A percentile compares a stretch with the other conserved stretches of the same genome.
Conservation (phyloP, 1,140 invertebrate genomes). For the Heliconius congener region DNA sequence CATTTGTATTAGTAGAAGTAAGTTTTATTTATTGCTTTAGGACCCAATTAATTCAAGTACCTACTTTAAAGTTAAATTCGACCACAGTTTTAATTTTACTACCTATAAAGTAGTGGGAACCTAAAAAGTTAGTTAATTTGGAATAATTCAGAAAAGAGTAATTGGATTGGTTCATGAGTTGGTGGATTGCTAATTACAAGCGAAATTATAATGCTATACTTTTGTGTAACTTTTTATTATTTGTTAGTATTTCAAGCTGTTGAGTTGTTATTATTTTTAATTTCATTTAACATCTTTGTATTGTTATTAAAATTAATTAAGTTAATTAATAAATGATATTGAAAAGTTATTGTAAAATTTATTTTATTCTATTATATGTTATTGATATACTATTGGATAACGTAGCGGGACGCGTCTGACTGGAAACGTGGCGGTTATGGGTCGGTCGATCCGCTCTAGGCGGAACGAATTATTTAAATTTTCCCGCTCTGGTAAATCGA, state of each 20-base stretch:
- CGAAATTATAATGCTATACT: background rate
- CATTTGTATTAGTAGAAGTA: background rate
- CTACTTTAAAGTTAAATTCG: conserved; percentile 30
- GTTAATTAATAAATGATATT: background rate
- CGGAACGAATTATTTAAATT: too few relatives aligned
- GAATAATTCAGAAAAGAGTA: conserved; percentile 31
- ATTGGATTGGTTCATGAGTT: conserved; percentile 34
- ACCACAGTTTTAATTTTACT: conserved; percentile 36
- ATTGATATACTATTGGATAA: too few relatives aligned
- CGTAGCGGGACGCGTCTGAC: too few relatives aligned
- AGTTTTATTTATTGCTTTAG: conserved; percentile 34
- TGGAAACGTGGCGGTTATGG: too few relatives aligned
- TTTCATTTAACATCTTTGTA: too few relatives aligned
- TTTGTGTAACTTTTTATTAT: too few relatives aligned
- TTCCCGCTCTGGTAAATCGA: too few relatives aligned
- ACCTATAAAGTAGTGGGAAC: background rate
- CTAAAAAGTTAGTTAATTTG: conserved; percentile 29
- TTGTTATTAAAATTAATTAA: background rate
- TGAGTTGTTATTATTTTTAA: too few relatives aligned
- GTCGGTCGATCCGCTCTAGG: too few relatives aligned
- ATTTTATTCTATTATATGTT: too few relatives aligned
- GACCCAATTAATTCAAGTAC: conserved; percentile 37
- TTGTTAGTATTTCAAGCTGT: too few relatives aligned
- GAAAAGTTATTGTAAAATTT: background rate
- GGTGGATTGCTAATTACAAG: conserved; percentile 17